These are phyloP conservation scores for Crocuta crocuta DNA, from an alignment of 2,113 vertebrate genomes.

Conservation along the genomic window DNA sequence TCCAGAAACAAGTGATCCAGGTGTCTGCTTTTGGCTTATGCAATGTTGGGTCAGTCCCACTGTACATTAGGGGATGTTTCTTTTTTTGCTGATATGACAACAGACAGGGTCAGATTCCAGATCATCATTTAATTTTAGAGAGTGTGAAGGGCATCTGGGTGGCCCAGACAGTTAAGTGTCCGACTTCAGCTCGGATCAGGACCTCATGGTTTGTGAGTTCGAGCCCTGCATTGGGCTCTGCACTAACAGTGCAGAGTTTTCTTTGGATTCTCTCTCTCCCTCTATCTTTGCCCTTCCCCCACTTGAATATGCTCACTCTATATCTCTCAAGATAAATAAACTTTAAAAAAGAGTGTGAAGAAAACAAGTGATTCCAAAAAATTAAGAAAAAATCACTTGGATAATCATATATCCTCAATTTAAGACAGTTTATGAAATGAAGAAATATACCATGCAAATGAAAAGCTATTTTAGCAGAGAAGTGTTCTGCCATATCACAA, in stretches of 20 bases:
- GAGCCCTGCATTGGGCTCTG: too few relatives aligned
- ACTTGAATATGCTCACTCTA: too few relatives aligned
- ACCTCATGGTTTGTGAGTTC: too few relatives aligned
- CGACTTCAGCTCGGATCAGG: too few relatives aligned
- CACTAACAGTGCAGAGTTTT: too few relatives aligned
- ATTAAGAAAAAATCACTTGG: not conserved
- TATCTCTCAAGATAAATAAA: too few relatives aligned
- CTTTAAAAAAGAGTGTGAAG: not conserved
- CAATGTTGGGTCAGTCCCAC: not conserved
- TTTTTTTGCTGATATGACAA: not conserved
- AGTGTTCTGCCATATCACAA: slow-evolving; percentile 9
- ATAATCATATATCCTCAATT: not conserved
- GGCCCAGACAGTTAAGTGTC: too few relatives aligned
- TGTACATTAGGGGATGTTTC: not conserved
- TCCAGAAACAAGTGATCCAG: not conserved
- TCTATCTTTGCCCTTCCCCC: too few relatives aligned
- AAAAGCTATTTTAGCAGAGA: not conserved
- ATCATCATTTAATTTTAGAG: not conserved
- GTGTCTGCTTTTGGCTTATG: not conserved
- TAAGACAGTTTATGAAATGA: slow-evolving; percentile 48
- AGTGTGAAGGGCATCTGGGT: not conserved
- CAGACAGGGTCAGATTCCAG: not conserved
- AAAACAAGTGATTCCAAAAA: not conserved
- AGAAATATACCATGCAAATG: not conserved
- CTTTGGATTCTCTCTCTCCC: too few relatives aligned